Percentiles rank a stretch among this genome's conserved stretches.
Evolutionary conservation across 2,888 invertebrate species (phyloP).

Genomic region (Drosophila limbata): DNA sequence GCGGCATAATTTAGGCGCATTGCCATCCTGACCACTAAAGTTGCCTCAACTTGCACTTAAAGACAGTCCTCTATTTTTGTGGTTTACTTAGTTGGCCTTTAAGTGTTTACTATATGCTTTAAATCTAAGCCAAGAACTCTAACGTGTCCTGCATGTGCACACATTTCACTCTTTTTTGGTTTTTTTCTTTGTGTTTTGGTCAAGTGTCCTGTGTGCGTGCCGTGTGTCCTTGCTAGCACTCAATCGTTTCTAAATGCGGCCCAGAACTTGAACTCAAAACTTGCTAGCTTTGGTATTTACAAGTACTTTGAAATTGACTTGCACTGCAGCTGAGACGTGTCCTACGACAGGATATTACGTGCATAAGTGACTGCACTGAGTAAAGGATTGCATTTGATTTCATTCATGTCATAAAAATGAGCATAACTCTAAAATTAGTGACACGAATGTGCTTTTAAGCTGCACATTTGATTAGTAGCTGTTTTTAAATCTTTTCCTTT

Average conservation of each 20-base stretch:
- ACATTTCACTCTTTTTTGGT: not conserved
- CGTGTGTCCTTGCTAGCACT: conserved; percentile 56
- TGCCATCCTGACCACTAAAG: conserved; percentile 34
- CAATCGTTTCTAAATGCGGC: conserved; percentile 64
- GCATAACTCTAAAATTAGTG: conserved; percentile 23
- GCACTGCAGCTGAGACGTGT: conserved; percentile 61
- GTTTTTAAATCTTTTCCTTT: not conserved
- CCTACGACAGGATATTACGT: conserved; percentile 67
- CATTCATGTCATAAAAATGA: conserved; percentile 31
- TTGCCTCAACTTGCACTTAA: conserved; percentile 33
- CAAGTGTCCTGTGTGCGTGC: conserved; percentile 69
- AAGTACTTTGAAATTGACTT: conserved; percentile 65
- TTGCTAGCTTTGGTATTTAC: conserved; percentile 40
- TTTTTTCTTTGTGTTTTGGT: conserved; percentile 23
- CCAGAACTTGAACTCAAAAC: conserved; percentile 48
- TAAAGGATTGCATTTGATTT: conserved; percentile 23
- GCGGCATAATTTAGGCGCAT: conserved; percentile 78
- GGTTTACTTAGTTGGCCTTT: conserved; percentile 17
- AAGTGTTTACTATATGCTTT: conserved; percentile 52
- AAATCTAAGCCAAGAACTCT: conserved; percentile 33
- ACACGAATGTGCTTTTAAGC: not conserved
- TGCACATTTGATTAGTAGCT: not conserved
- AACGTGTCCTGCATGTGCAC: conserved; percentile 15
- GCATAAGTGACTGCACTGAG: conserved; percentile 53
- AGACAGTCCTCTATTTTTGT: conserved; percentile 1